Evolutionary conservation across 2,888 invertebrate species (phyloP).

Genomic region (Sisyra terminalis): DNA sequence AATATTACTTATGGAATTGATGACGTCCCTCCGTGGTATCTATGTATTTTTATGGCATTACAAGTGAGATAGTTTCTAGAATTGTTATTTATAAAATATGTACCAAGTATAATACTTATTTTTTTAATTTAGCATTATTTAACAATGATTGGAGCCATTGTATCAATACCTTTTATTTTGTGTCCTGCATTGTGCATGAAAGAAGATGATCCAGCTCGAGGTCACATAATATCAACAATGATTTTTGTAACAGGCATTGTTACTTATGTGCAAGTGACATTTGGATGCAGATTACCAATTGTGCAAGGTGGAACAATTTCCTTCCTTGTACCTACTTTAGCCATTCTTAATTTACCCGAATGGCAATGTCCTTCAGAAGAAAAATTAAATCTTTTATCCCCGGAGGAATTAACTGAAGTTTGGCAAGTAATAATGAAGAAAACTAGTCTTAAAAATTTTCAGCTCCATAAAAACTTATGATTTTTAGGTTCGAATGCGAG

Average conservation of each 20-base stretch:
- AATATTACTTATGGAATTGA: conserved; percentile 56
- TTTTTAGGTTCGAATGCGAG: conserved; percentile 44
- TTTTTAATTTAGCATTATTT: conserved; percentile 46
- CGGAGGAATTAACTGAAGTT: conserved; percentile 35
- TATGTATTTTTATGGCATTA: conserved; percentile 64
- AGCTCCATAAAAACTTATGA: background rate
- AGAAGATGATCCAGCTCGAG: conserved; percentile 54
- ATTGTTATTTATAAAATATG: background rate
- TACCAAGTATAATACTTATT: conserved; percentile 3
- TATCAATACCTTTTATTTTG: conserved; percentile 65
- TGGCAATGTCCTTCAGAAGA: conserved; percentile 50
- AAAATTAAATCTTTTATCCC: conserved; percentile 34
- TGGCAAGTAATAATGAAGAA: conserved; percentile 35
- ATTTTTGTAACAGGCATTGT: conserved; percentile 67
- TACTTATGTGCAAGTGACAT: conserved; percentile 53
- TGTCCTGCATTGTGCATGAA: conserved; percentile 68
- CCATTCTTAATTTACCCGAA: conserved; percentile 50
- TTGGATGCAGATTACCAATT: conserved; percentile 59
- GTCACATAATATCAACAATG: conserved; percentile 67
- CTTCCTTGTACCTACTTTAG: conserved; percentile 61
- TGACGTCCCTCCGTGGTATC: conserved; percentile 70
- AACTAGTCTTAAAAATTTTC: background rate
- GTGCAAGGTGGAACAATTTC: conserved; percentile 68
- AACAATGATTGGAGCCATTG: conserved; percentile 74
- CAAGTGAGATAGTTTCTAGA: conserved; percentile 37